phyloP scores from a whole-genome alignment of 2,113 vertebrate genomes.

The Toxotes chatareus region DNA sequence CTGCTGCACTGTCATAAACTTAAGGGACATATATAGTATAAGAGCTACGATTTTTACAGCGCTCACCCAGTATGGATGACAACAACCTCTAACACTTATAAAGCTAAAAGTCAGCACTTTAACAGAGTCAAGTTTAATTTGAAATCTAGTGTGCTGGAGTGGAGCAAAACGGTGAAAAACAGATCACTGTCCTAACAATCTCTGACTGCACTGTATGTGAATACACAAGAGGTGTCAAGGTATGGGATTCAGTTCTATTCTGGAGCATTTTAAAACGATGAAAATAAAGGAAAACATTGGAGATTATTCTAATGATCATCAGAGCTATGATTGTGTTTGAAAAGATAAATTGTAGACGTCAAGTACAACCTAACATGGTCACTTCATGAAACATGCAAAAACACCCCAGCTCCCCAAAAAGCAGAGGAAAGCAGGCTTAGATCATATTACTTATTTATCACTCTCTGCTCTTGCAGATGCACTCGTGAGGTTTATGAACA shows the following conservation, averaged over 20 bases:
- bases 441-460: constrained; percentile 75
- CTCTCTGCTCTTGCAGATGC: constrained; percentile 53
- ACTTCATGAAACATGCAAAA: not conserved
- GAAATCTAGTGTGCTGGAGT: not conserved
- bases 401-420: constrained; percentile 42
- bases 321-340: not conserved
- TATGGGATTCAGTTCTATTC: not conserved
- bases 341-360: constrained; percentile 14
- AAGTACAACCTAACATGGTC: constrained; percentile 28
- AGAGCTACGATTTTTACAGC: not conserved
- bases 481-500: constrained; percentile 67
- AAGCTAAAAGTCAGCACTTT: constrained; percentile 36
- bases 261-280: not conserved
- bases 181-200: not conserved
- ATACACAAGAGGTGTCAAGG: not conserved
- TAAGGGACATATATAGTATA: not conserved
- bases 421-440: constrained; percentile 46
- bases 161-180: constrained; percentile 6
- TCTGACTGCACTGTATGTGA: not conserved
- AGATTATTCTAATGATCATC: not conserved
- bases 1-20: not conserved
- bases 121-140: constrained; percentile 15
- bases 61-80: not conserved
- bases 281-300: not conserved
- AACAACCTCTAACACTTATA: constrained; percentile 1